phyloP scores from a whole-genome alignment of 2,113 vertebrate genomes.

The Saguinus midas region DNA sequence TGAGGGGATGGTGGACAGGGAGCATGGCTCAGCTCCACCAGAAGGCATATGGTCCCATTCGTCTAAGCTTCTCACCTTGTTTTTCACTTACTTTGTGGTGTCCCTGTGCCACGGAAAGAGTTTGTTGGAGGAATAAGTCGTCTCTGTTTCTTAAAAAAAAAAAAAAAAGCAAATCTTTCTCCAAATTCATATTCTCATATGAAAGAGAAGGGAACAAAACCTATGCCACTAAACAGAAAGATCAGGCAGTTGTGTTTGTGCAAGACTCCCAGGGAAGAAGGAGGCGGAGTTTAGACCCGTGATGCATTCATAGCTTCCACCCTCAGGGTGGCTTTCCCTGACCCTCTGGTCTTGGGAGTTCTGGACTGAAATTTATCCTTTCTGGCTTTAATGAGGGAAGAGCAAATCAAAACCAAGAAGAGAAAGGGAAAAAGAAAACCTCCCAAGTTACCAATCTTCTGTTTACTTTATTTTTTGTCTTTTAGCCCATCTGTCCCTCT shows the following conservation, averaged over 20 bases:
- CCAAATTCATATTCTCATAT: not conserved
- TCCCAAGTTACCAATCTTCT: not conserved
- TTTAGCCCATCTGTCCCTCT: not conserved
- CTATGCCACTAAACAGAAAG: not conserved
- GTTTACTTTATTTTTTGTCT: not conserved
- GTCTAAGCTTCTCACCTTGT: not conserved
- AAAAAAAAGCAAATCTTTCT: not conserved
- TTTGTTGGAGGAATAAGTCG: not conserved
- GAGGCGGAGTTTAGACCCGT: not conserved
- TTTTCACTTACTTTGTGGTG: not conserved
- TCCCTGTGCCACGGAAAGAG: not conserved
- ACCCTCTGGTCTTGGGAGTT: not conserved
- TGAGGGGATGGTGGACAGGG: no score
- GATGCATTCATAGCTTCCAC: not conserved
- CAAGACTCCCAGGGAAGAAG: not conserved
- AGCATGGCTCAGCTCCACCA: not conserved
- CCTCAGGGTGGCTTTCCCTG: not conserved
- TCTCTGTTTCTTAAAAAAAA: not conserved
- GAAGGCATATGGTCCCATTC: not conserved
- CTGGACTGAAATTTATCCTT: slow-evolving; percentile 17
- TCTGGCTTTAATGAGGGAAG: slow-evolving; percentile 5
- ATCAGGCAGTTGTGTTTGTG: not conserved
- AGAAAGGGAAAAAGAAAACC: not conserved
- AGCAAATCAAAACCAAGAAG: not conserved
- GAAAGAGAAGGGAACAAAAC: not conserved